A percentile compares a stretch with the other conserved stretches of the same genome.
Evolutionary conservation across 2,888 invertebrate species (phyloP).

Genomic region (Calameuta filiformis): DNA sequence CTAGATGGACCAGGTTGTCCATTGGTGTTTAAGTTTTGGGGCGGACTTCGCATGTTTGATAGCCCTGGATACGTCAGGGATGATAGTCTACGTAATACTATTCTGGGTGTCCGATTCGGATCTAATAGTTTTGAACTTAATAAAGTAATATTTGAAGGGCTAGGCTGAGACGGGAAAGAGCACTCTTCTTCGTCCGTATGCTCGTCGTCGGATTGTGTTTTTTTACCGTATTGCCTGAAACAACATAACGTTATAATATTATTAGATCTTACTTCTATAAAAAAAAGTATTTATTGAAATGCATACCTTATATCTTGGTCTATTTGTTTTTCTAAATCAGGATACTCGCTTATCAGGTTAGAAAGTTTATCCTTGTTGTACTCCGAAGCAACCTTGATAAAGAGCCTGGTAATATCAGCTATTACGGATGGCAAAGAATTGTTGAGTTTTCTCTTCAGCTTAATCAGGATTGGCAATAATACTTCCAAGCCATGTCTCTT

Average conservation of each 20-base stretch:
- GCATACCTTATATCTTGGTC: constrained; percentile 43
- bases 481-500: constrained; percentile 76
- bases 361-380: constrained; percentile 66
- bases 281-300: background rate
- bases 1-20: constrained; percentile 11
- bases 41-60: constrained; percentile 26
- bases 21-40: constrained; percentile 8
- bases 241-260: background rate
- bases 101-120: constrained; percentile 32
- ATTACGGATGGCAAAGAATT: constrained; percentile 62
- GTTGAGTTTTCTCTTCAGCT: constrained; percentile 72
- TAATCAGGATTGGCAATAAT: constrained; percentile 74
- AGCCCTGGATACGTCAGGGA: constrained; percentile 40
- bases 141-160: background rate
- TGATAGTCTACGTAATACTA: constrained; percentile 47
- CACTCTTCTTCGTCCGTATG: constrained; percentile 17
- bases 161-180: background rate
- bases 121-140: constrained; percentile 10
- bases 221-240: constrained; percentile 34
- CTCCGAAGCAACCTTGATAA: constrained; percentile 68
- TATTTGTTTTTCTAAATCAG: constrained; percentile 53
- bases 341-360: constrained; percentile 52
- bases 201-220: constrained; percentile 15
- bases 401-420: constrained; percentile 67
- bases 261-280: constrained; percentile 12